Evolutionary conservation across 2,797 vertebrate species (phyloP).

Genomic region (Danio kyathit): DNA sequence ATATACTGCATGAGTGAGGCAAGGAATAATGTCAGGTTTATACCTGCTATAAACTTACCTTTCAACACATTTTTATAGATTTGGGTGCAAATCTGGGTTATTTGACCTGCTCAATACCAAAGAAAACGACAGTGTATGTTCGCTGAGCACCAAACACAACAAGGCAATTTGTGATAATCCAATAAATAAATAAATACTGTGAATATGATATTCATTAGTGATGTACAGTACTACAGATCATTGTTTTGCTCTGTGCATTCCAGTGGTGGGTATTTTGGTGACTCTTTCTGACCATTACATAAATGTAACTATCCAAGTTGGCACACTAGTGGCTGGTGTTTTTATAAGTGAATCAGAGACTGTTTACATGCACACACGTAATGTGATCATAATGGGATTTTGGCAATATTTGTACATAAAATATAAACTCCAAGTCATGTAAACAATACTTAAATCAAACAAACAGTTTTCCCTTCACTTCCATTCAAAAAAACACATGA

Average conservation of each 20-base stretch:
- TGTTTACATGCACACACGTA: no score
- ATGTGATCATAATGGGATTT: no score
- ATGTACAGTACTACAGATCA: not conserved
- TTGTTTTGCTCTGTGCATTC: not conserved
- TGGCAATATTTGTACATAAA: no score
- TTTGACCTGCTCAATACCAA: not conserved
- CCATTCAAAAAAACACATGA: no score
- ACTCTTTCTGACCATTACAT: not conserved
- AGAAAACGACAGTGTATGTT: not conserved
- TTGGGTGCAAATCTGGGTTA: not conserved
- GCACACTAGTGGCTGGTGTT: not conserved
- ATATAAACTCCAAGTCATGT: no score
- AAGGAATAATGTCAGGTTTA: constrained; percentile 20
- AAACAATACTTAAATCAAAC: no score
- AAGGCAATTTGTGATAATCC: not conserved
- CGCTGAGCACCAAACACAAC: not conserved
- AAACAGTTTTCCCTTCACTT: no score
- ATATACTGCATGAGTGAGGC: not conserved
- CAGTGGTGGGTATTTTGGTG: not conserved
- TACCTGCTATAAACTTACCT: constrained; percentile 1
- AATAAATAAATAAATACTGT: no score
- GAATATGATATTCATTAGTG: not conserved
- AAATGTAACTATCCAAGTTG: not conserved
- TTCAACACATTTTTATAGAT: constrained; percentile 13
- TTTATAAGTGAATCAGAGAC: not conserved